phyloP scores from a whole-genome alignment of 2,888 invertebrate genomes.

The Noctua fimbriata region DNA sequence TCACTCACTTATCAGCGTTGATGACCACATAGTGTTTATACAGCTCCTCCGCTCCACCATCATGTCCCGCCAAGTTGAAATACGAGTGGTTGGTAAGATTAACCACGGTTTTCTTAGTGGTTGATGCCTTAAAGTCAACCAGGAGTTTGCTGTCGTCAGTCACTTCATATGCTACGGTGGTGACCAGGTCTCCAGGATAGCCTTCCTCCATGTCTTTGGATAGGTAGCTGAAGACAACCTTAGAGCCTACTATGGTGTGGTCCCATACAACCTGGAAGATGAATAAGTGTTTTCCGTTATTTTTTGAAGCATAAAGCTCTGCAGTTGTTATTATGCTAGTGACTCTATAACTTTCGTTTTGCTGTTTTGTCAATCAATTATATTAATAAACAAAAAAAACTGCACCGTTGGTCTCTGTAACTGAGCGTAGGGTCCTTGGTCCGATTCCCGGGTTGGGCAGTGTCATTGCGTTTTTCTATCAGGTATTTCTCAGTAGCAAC shows the following conservation, averaged over 20 bases:
- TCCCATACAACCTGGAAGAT: slow-evolving; percentile 91
- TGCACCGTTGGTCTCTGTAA: too few species aligned
- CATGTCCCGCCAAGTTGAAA: slow-evolving; percentile 97
- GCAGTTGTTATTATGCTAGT: too few species aligned
- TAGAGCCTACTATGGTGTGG: slow-evolving; percentile 89
- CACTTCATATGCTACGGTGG: slow-evolving; percentile 93
- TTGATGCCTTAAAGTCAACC: slow-evolving; percentile 93
- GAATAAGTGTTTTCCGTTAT: background rate
- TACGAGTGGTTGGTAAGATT: slow-evolving; percentile 98
- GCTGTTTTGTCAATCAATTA: too few species aligned
- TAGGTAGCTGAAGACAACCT: slow-evolving; percentile 93
- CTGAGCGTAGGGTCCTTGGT: background rate
- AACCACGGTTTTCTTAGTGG: slow-evolving; percentile 95
- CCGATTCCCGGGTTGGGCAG: too few species aligned
- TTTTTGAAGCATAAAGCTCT: background rate
- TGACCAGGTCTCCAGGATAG: slow-evolving; percentile 95
- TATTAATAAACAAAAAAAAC: too few species aligned
- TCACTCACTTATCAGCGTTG: slow-evolving; percentile 92
- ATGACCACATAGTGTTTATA: slow-evolving; percentile 93
- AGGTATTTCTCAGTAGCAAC: background rate
- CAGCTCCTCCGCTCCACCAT: slow-evolving; percentile 91
- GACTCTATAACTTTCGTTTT: too few species aligned
- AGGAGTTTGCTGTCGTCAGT: slow-evolving; percentile 92
- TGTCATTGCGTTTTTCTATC: background rate
- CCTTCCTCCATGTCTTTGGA: slow-evolving; percentile 96